Conservation (phyloP, 2,113 vertebrate species). For the Mohoua ochrocephala region DNA sequence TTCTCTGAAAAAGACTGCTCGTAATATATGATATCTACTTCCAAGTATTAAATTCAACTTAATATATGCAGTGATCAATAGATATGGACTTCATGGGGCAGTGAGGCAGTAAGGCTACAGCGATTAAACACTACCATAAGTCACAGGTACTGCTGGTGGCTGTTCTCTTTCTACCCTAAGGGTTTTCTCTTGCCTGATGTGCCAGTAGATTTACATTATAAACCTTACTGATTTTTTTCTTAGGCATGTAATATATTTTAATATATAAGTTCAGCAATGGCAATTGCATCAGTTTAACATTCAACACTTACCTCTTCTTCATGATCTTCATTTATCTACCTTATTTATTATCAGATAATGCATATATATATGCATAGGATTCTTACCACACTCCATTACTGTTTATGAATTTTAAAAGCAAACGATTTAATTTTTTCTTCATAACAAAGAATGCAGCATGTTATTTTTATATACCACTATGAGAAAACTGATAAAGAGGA, state of each 20-base stretch:
- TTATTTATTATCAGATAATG: not conserved
- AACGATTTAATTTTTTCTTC: not conserved
- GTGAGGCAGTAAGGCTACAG: not conserved
- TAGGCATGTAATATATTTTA: not conserved
- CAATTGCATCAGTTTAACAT: not conserved
- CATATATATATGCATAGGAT: not conserved
- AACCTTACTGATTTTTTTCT: not conserved
- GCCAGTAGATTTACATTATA: not conserved
- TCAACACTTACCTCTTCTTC: not conserved
- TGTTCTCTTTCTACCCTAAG: not conserved
- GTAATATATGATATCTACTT: not conserved
- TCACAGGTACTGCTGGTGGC: not conserved
- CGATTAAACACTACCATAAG: not conserved
- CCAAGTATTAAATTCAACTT: not conserved
- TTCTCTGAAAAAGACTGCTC: not conserved
- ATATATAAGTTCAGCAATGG: not conserved
- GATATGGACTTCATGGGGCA: not conserved
- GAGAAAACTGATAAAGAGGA: not conserved
- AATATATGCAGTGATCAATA: not conserved
- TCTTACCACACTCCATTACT: not conserved
- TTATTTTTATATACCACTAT: slow-evolving; percentile 6
- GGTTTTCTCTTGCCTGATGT: not conserved
- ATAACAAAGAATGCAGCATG: not conserved
- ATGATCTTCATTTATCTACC: not conserved
- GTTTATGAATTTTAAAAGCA: not conserved